Evolutionary conservation across 2,113 vertebrate species (phyloP).

Genomic region (Sinosuthora webbiana): DNA sequence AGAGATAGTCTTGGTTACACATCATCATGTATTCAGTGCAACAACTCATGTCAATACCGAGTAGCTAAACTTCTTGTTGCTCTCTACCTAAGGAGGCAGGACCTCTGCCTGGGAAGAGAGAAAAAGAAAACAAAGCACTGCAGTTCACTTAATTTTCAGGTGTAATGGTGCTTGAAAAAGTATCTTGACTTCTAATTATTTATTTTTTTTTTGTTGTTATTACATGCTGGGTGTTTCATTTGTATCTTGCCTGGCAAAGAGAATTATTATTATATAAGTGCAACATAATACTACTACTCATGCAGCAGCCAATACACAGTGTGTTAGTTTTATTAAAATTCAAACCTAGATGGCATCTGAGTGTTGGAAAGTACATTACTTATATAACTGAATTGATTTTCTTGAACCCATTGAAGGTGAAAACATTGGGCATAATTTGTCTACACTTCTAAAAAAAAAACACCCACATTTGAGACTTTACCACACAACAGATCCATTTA

Average conservation of each 20-base stretch:
- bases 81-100: background rate
- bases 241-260: conserved; percentile 33
- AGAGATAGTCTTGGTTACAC: background rate
- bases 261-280: conserved; percentile 30
- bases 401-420: conserved; percentile 25
- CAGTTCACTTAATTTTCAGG: background rate
- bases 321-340: conserved; percentile 44
- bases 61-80: background rate
- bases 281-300: background rate
- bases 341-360: conserved; percentile 16
- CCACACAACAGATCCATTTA: background rate
- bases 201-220: background rate
- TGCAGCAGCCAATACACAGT: background rate
- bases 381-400: conserved; percentile 46
- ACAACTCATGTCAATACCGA: rapidly evolving
- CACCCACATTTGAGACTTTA: background rate
- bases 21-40: background rate
- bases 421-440: conserved; percentile 42
- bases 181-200: background rate
- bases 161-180: background rate
- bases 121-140: background rate
- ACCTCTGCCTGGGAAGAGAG: background rate
- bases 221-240: background rate
- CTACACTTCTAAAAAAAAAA: background rate
- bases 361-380: conserved; percentile 46